phyloP scores from a whole-genome alignment of 2,797 vertebrate genomes.

The Hapalemur alaotrensis region DNA sequence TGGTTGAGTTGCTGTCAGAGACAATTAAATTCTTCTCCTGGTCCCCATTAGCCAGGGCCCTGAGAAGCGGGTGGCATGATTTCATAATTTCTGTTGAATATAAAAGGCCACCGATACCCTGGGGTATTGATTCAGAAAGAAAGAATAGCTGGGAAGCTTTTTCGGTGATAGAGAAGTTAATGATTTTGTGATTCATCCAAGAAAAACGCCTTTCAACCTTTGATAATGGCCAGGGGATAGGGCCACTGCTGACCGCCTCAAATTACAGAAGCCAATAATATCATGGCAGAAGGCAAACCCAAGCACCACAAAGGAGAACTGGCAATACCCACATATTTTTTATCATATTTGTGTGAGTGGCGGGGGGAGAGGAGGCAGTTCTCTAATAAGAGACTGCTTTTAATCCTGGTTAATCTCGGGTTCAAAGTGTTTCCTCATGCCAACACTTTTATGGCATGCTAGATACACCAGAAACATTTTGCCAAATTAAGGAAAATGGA shows the following conservation, averaged over 20 bases:
- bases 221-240: constrained; percentile 78
- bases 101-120: constrained; percentile 79
- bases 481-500: background rate
- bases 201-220: constrained; percentile 78
- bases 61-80: constrained; percentile 70
- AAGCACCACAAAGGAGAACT: background rate
- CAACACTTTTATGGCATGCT: background rate
- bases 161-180: constrained; percentile 82
- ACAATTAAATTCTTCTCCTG: constrained; percentile 71
- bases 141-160: constrained; percentile 76
- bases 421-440: constrained; percentile 16
- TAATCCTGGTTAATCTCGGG: background rate
- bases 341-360: background rate
- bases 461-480: background rate
- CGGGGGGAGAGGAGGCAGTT: background rate
- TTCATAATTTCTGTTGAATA: constrained; percentile 80
- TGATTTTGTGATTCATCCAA: constrained; percentile 82
- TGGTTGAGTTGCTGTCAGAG: constrained; percentile 68
- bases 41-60: constrained; percentile 71
- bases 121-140: constrained; percentile 83
- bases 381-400: constrained; percentile 34
- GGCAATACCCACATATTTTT: background rate
- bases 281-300: constrained; percentile 34
- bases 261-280: constrained; percentile 75
- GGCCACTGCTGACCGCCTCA: constrained; percentile 78